phyloP scores from a whole-genome alignment of 2,797 vertebrate genomes.

The Eptatretus atami region DNA sequence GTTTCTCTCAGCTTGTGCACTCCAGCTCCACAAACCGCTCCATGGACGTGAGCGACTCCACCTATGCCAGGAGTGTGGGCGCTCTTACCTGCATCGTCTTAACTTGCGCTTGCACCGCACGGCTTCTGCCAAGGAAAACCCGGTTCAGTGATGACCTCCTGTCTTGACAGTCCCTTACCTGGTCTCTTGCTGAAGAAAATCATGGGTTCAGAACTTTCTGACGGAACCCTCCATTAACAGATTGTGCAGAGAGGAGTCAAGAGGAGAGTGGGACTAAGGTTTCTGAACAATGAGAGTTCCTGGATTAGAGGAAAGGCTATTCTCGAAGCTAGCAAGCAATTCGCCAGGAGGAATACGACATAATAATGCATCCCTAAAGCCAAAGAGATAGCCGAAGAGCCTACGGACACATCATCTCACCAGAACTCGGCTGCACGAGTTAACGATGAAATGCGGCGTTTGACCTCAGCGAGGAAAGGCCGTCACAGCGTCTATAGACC shows the following conservation, averaged over 20 bases:
- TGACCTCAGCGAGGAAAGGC: conserved; percentile 78
- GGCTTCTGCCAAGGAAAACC: conserved; percentile 32
- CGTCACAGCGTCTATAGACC: conserved; percentile 42
- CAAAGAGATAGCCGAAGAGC: conserved; percentile 9
- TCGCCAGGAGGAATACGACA: too few species aligned
- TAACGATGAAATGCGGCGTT: conserved; percentile 97
- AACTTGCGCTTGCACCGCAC: conserved; percentile 67
- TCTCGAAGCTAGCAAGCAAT: too few species aligned
- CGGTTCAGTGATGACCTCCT: background rate
- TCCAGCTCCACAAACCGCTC: conserved; percentile 86
- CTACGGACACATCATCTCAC: conserved; percentile 19
- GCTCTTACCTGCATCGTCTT: conserved; percentile 82
- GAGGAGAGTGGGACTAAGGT: background rate
- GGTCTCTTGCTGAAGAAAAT: too few species aligned
- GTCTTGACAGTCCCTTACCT: too few species aligned
- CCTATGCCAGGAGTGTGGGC: conserved; percentile 69
- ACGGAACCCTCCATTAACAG: too few species aligned
- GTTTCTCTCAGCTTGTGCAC: conserved; percentile 96
- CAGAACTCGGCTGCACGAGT: conserved; percentile 53
- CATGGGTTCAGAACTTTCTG: too few species aligned
- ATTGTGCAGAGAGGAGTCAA: too few species aligned
- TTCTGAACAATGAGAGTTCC: background rate
- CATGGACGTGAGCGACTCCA: conserved; percentile 80
- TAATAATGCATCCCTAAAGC: background rate
- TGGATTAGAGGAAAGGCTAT: background rate